These are phyloP conservation scores for Dioctria linearis DNA, from an alignment of 2,888 invertebrate genomes.

Conservation along the genomic window DNA sequence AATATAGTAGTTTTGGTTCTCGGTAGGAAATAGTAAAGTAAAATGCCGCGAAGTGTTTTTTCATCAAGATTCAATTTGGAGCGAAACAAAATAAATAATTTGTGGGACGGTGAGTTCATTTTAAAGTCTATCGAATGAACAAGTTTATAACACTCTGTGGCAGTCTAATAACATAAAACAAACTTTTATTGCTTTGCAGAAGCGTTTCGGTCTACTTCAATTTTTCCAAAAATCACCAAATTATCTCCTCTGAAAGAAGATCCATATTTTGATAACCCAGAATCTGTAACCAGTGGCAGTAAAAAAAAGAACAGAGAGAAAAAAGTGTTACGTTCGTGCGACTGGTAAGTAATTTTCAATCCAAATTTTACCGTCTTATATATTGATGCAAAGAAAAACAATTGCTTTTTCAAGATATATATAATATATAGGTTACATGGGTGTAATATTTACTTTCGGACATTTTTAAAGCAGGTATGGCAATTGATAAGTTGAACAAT, in stretches of 20 bases:
- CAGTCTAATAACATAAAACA: neutral
- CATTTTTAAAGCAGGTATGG: too few relatives aligned
- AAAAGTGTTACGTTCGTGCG: constrained; percentile 62
- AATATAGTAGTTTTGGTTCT: constrained; percentile 41
- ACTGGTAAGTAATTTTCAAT: constrained; percentile 61
- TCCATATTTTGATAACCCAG: constrained; percentile 20
- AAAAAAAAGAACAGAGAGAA: constrained; percentile 61
- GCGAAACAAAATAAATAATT: constrained; percentile 62
- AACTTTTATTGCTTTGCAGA: constrained; percentile 23
- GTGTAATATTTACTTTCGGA: too few relatives aligned
- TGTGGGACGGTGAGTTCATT: constrained; percentile 62
- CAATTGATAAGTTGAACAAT: too few relatives aligned
- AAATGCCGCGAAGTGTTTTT: constrained; percentile 65
- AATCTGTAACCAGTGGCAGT: constrained; percentile 57
- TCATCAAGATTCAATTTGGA: constrained; percentile 63
- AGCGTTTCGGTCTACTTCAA: constrained; percentile 51
- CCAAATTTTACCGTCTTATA: too few relatives aligned
- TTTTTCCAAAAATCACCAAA: constrained; percentile 64
- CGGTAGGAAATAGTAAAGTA: constrained; percentile 7
- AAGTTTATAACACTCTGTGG: neutral
- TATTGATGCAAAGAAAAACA: too few relatives aligned
- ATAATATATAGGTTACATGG: too few relatives aligned
- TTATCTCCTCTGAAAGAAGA: constrained; percentile 58
- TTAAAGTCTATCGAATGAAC: neutral
- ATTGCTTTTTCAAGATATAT: too few relatives aligned